These are phyloP conservation scores for Caradrina kadenii DNA, from an alignment of 2,888 invertebrate genomes.

Conservation along the genomic window DNA sequence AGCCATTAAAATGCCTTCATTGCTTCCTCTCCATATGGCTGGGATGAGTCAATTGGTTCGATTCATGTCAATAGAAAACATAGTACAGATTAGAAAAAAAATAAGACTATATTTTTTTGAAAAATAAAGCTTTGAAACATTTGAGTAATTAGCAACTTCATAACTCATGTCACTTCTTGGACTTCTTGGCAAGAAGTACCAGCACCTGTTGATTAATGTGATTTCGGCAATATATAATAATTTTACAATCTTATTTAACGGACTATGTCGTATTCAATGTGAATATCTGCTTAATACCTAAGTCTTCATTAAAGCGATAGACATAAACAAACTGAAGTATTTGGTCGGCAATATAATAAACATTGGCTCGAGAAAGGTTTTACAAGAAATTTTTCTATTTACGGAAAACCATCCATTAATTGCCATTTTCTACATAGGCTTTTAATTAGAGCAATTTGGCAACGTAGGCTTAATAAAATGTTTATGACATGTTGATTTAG, in stretches of 20 bases:
- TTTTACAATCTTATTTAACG: constrained; percentile 33
- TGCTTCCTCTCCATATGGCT: constrained; percentile 78
- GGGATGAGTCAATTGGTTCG: constrained; percentile 72
- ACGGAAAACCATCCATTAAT: neutral
- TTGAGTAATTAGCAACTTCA: constrained; percentile 67
- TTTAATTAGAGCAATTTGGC: constrained; percentile 19
- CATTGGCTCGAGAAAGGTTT: neutral
- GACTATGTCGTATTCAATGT: neutral
- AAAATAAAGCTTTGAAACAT: constrained; percentile 23
- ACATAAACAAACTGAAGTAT: neutral
- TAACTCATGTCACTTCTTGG: constrained; percentile 68
- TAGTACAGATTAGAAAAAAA: neutral
- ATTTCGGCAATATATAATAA: constrained; percentile 54
- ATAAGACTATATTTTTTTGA: neutral
- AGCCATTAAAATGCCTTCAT: constrained; percentile 80
- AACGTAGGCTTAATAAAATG: constrained; percentile 9
- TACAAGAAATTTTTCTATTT: neutral
- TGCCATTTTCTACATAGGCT: neutral
- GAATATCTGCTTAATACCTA: neutral
- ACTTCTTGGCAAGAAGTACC: constrained; percentile 67
- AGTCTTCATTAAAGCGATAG: neutral
- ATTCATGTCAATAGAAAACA: constrained; percentile 41
- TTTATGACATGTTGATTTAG: constrained; percentile 17
- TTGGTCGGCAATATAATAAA: neutral
- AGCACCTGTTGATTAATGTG: constrained; percentile 62